Evolutionary conservation across 2,888 invertebrate species (phyloP).

Genomic region (Lochmaea capreae): DNA sequence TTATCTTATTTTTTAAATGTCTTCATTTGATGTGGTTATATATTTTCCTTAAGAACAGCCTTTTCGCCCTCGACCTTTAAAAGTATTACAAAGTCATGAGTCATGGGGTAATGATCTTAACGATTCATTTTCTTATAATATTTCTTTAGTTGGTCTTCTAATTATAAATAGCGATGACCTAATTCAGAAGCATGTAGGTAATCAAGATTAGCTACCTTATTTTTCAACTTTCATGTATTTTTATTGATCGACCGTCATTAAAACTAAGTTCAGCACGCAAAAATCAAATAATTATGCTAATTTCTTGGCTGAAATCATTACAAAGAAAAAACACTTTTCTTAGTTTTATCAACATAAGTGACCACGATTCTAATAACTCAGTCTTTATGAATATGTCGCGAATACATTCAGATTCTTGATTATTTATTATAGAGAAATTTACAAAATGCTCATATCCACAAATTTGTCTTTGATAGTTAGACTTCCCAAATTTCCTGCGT

Average conservation of each 20-base stretch:
- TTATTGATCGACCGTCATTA: conserved; percentile 18
- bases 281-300: conserved; percentile 28
- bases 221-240: not conserved
- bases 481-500: too few relatives aligned
- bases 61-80: too few relatives aligned
- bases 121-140: not conserved
- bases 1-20: too few relatives aligned
- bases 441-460: too few relatives aligned
- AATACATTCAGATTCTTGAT: too few relatives aligned
- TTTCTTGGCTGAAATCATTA: conserved; percentile 14
- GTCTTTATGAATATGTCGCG: not conserved
- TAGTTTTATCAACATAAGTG: not conserved
- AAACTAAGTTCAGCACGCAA: conserved; percentile 30
- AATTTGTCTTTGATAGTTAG: too few relatives aligned
- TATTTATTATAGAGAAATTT: too few relatives aligned
- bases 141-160: not conserved
- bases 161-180: not conserved
- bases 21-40: too few relatives aligned
- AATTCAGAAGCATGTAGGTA: not conserved
- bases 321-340: conserved; percentile 3
- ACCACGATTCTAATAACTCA: not conserved
- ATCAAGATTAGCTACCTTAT: not conserved
- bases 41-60: too few relatives aligned
- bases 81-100: too few relatives aligned
- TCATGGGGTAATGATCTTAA: too few relatives aligned